A percentile compares a stretch with the other conserved stretches of the same genome.
Evolutionary conservation across 2,888 invertebrate genomes (phyloP).

Genomic region (Agrypnus murinus): DNA sequence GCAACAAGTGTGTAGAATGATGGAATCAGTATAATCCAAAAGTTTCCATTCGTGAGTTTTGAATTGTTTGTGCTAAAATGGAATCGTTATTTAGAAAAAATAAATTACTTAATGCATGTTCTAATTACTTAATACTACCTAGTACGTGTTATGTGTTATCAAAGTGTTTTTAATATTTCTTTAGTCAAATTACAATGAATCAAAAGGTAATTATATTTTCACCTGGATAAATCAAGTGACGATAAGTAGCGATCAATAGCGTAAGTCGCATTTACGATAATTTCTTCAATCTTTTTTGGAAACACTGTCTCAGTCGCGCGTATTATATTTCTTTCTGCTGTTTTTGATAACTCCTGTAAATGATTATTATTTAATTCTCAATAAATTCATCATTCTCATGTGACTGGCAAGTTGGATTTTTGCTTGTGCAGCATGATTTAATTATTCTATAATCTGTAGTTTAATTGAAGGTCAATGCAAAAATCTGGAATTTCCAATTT

Average conservation of each 20-base stretch:
- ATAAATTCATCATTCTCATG: not conserved
- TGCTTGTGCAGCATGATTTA: too few species aligned
- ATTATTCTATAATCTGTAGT: too few species aligned
- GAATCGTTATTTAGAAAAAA: not conserved
- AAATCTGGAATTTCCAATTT: too few species aligned
- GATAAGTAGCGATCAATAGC: not conserved
- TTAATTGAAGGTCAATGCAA: too few species aligned
- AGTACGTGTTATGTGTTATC: too few species aligned
- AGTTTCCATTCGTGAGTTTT: conserved; percentile 11
- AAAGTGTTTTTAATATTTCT: too few species aligned
- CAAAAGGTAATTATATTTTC: too few species aligned
- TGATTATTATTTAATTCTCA: not conserved
- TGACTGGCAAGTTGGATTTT: not conserved
- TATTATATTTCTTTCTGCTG: conserved; percentile 11
- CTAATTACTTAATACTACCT: too few species aligned
- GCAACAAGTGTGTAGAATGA: conserved; percentile 33
- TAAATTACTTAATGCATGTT: not conserved
- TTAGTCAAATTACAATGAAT: too few species aligned
- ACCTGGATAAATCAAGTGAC: not conserved
- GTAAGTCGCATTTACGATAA: not conserved
- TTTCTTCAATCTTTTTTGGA: not conserved
- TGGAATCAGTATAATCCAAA: conserved; percentile 44
- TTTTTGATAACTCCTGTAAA: conserved; percentile 19
- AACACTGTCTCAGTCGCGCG: not conserved
- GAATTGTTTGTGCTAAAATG: too few species aligned